A percentile compares a stretch with the other conserved stretches of the same genome.
phyloP scores from a whole-genome alignment of 37 sponge, comb jelly and placozoan species.

The Chondrilla cf. caribensis region DNA sequence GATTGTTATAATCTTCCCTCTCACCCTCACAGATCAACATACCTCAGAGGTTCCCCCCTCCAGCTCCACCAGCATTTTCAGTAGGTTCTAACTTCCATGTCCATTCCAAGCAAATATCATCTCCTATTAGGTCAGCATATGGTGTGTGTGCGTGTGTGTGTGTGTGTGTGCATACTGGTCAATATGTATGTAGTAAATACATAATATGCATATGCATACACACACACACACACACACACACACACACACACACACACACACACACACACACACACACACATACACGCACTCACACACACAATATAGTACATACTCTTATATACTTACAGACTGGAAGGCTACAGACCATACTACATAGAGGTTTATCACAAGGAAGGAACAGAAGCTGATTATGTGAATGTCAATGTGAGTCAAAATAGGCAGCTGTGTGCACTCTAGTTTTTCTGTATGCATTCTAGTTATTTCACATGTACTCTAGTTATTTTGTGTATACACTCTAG shows the following conservation, averaged over 20 bases:
- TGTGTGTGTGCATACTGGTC: background rate
- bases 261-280: background rate
- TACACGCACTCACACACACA: background rate
- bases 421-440: no score
- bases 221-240: background rate
- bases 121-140: background rate
- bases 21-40: background rate
- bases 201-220: background rate
- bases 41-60: background rate
- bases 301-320: background rate
- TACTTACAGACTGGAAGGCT: background rate
- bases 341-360: conserved; percentile 35
- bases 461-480: no score
- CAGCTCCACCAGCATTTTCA: background rate
- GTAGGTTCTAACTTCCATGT: background rate
- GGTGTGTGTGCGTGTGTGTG: no score
- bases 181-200: background rate
- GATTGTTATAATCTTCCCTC: background rate
- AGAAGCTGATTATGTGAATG: conserved; percentile 33
- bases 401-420: conserved; percentile 4
- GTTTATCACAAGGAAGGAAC: conserved; percentile 24
- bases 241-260: background rate
- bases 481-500: no score
- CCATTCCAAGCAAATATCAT: background rate
- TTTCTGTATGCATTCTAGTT: no score